These are phyloP conservation scores for Metridium senile DNA, from an alignment of 92 coral and sea anemone genomes.

Conservation along the genomic window DNA sequence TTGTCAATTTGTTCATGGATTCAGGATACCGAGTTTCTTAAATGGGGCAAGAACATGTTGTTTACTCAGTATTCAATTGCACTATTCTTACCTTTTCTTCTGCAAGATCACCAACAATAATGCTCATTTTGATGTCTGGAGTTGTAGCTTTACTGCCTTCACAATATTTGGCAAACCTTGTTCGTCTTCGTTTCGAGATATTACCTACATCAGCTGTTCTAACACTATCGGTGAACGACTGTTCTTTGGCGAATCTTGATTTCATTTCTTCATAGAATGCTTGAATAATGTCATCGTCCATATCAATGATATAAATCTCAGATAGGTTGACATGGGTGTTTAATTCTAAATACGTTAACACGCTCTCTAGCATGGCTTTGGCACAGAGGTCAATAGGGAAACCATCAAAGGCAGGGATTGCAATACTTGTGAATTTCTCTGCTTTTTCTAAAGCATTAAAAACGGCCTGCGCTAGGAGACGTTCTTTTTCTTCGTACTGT, in stretches of 20 bases:
- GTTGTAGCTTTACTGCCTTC: constrained; percentile 4
- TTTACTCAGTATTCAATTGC: too few species aligned
- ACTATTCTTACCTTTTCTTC: constrained; percentile 8
- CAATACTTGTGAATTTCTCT: constrained; percentile 46
- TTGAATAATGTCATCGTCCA: constrained; percentile 28
- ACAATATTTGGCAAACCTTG: background rate
- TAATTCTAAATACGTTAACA: constrained; percentile 19
- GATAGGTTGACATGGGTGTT: constrained; percentile 25
- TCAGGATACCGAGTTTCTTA: too few species aligned
- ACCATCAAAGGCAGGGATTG: constrained; percentile 68
- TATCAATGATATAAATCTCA: constrained; percentile 52
- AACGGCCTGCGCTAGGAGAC: constrained; percentile 33
- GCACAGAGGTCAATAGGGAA: constrained; percentile 73
- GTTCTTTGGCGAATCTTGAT: constrained; percentile 26
- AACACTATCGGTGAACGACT: constrained; percentile 14
- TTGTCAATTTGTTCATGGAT: too few species aligned
- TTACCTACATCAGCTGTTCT: background rate
- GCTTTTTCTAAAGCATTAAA: constrained; percentile 42
- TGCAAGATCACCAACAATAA: constrained; percentile 29
- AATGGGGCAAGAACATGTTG: too few species aligned
- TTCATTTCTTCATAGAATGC: constrained; percentile 51
- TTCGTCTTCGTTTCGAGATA: background rate
- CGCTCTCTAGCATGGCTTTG: constrained; percentile 37
- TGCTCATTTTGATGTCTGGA: constrained; percentile 1
- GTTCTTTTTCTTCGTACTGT: constrained; percentile 28